Percentiles rank a stretch among this genome's conserved stretches.
Conservation (phyloP, 2,113 vertebrate species). For the Sigmodon hispidus region DNA sequence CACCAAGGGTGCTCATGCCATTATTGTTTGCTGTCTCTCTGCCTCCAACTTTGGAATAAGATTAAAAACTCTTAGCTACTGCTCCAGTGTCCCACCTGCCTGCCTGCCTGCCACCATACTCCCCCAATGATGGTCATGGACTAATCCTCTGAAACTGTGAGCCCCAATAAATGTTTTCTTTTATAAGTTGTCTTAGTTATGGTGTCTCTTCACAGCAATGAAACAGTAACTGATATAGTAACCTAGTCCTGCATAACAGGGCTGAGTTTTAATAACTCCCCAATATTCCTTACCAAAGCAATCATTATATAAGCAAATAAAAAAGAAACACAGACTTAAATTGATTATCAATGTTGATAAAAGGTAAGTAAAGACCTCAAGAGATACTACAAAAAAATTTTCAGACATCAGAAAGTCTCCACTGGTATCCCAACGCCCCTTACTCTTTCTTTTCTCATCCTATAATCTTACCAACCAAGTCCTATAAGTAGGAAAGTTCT, state of each 20-base stretch:
- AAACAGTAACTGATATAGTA: background rate
- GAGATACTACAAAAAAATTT: background rate
- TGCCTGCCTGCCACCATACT: background rate
- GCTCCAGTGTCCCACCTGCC: background rate
- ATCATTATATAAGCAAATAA: slow-evolving; percentile 14
- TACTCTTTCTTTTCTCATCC: background rate
- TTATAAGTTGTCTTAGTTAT: background rate
- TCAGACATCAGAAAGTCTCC: background rate
- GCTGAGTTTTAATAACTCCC: slow-evolving; percentile 42
- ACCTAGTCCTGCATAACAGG: background rate
- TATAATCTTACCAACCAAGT: slow-evolving; percentile 28
- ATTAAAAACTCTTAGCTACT: background rate
- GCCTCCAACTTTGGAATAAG: background rate
- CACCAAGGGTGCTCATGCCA: background rate
- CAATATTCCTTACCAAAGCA: slow-evolving; percentile 17
- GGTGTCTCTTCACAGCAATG: background rate
- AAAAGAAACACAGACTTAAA: slow-evolving; percentile 48
- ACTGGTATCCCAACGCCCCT: background rate
- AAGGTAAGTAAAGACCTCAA: background rate
- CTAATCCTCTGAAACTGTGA: background rate
- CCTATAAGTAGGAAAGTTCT: background rate
- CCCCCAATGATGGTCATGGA: background rate
- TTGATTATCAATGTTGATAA: slow-evolving; percentile 13
- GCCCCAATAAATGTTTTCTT: background rate
- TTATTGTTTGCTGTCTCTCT: background rate